Percentiles rank a stretch among this genome's conserved stretches.
Evolutionary conservation across 2,113 vertebrate genomes (phyloP).

Genomic region (Nycticorax nycticorax): DNA sequence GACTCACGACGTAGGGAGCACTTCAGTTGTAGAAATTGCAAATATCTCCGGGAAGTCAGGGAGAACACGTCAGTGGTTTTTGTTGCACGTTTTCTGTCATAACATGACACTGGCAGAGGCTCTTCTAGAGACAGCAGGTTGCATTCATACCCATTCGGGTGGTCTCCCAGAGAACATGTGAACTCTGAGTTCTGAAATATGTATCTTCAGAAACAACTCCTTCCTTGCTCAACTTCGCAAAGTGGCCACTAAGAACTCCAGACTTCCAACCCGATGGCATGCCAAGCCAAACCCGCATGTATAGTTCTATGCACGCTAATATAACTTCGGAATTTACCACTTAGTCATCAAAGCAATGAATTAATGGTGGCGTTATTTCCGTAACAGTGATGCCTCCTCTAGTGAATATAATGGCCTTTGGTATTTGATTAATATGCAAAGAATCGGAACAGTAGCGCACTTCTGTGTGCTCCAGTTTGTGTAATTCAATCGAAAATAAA

Average conservation of each 20-base stretch:
- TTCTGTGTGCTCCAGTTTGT: neutral
- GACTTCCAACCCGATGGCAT: rapidly evolving
- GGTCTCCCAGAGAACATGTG: neutral
- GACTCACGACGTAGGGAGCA: neutral
- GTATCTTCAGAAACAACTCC: neutral
- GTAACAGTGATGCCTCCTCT: neutral
- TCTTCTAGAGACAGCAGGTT: neutral
- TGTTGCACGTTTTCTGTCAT: neutral
- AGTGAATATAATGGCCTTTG: neutral
- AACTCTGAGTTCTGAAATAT: neutral
- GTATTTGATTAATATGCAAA: neutral
- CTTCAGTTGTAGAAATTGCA: neutral
- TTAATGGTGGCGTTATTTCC: neutral
- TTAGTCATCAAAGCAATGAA: neutral
- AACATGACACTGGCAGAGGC: neutral
- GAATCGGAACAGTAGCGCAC: neutral
- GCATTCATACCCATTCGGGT: neutral
- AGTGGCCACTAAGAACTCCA: neutral
- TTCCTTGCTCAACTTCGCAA: neutral
- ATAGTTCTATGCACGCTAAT: neutral
- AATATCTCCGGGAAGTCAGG: neutral
- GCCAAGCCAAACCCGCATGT: neutral
- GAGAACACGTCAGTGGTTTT: neutral
- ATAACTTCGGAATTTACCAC: neutral
- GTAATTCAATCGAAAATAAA: neutral